Evolutionary conservation across 2,113 vertebrate genomes (phyloP), one percentile per base, ranked within the genome.

Genomic region (Thamnophis sirtalis): DNA sequence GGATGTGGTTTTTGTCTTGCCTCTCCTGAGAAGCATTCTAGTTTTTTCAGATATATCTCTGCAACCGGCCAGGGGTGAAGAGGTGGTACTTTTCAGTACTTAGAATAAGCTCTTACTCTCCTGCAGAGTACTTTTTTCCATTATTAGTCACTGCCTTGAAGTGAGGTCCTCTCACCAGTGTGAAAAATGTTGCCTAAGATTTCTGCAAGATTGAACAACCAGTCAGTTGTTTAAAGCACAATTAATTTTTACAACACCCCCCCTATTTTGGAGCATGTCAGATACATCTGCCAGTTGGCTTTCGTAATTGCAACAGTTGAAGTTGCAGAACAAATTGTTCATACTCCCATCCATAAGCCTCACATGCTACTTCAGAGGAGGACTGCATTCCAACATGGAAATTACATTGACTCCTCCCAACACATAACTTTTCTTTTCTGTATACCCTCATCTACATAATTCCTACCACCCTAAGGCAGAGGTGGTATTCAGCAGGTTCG

Each of bases 1-100:
- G 92, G 96, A 96, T 94, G 93, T 95, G 95, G 94, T 96, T 94
- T 5, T 4, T 80, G 92, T 89, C 84, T 92, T 89, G 0, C 73
- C 53, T 96, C 90, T 93, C 87, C n/a, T 53, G 85, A 26, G 17
- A 60, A 94, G 90, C 89, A 58, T 49, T 80, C 92, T 94, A 91
- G 90, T 92, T 21, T 43, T 3, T n/a, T 95, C 93, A 94, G 92
- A 88, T 89, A 92, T 80, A 86, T 91, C 94, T 86, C 94, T 96
- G 91, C 68, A 92, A 24, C 85, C 86, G 84, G 91, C 68, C 2
- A 85, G 58, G 86, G 84, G 63, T 49, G 5, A 1, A 13, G 24
- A 15, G 9, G 55, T n/a, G 54, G 43, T 11, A 49, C 17, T 95
- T 93, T 91, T 92, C 89, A 92, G 90, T 73, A 51, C 0, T 91